Evolutionary conservation across 1,140 invertebrate species (phyloP).

Genomic region (Drosophila cardini): DNA sequence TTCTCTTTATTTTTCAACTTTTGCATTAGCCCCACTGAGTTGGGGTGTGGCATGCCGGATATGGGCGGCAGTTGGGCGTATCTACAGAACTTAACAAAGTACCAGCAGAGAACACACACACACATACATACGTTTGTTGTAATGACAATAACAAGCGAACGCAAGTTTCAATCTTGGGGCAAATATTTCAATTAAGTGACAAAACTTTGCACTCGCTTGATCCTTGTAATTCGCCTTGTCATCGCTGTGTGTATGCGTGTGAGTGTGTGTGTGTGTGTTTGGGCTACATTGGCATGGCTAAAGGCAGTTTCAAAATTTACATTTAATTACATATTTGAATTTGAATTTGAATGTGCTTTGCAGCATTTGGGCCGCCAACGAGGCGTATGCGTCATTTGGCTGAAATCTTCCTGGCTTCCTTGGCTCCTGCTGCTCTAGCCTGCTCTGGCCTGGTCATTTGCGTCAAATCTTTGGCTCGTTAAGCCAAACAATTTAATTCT

Average conservation of each 20-base stretch:
- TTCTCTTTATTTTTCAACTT: conserved; percentile 62
- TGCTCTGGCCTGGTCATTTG: conserved; percentile 46
- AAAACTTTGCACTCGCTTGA: conserved; percentile 70
- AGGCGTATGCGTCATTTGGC: conserved; percentile 59
- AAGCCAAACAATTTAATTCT: conserved; percentile 61
- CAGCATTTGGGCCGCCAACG: conserved; percentile 43
- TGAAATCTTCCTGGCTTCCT: conserved; percentile 1
- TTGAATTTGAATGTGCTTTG: conserved; percentile 59
- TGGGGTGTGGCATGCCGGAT: background rate
- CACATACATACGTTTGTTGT: conserved; percentile 47
- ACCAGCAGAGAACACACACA: conserved; percentile 28
- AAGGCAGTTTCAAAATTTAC: conserved; percentile 65
- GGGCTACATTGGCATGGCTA: background rate
- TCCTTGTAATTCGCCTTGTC: conserved; percentile 52
- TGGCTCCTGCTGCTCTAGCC: background rate
- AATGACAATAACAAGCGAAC: conserved; percentile 59
- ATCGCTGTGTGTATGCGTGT: conserved; percentile 21
- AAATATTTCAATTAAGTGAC: conserved; percentile 83
- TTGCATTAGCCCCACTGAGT: conserved; percentile 65
- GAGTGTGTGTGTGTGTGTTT: conserved; percentile 25
- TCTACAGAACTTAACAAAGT: conserved; percentile 56
- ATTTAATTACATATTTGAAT: conserved; percentile 80
- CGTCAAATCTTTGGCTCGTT: conserved; percentile 60
- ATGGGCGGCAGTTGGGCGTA: conserved; percentile 36
- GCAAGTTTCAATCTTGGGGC: conserved; percentile 75